phyloP scores from a whole-genome alignment of 2,888 invertebrate species.

The Abrostola tripartita region DNA sequence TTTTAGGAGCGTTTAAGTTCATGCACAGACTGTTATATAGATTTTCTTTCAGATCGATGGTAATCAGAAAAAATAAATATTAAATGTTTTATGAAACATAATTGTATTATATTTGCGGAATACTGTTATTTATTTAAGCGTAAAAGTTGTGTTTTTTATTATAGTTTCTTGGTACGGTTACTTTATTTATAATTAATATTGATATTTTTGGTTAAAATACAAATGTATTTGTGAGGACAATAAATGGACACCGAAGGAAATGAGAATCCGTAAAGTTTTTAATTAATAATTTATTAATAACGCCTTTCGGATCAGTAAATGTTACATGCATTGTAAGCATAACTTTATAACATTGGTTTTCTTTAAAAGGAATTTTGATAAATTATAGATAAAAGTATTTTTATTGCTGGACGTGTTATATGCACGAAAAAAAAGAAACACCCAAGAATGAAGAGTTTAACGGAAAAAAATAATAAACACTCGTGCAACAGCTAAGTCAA shows the following conservation, averaged over 20 bases:
- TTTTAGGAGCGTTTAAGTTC: background rate
- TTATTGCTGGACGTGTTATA: slow-evolving; percentile 12
- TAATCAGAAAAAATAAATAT: slow-evolving; percentile 4
- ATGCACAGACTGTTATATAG: background rate
- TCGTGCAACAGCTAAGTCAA: no score
- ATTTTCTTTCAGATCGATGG: slow-evolving; percentile 4
- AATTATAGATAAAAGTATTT: slow-evolving; percentile 6
- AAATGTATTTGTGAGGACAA: slow-evolving; percentile 2
- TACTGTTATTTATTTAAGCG: background rate
- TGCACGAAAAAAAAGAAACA: slow-evolving; percentile 10
- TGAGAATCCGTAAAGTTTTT: slow-evolving; percentile 7
- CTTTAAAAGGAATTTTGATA: slow-evolving; percentile 9
- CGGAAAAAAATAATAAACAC: no score
- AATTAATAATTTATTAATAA: slow-evolving; percentile 6
- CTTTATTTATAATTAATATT: slow-evolving; percentile 1
- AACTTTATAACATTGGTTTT: slow-evolving; percentile 9
- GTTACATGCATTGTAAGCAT: slow-evolving; percentile 7
- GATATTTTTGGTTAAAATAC: slow-evolving; percentile 9
- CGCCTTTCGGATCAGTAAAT: slow-evolving; percentile 6
- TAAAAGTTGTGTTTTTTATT: slow-evolving; percentile 11
- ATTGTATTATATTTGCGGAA: slow-evolving; percentile 1
- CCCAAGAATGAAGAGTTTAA: no score
- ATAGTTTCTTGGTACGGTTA: slow-evolving; percentile 8
- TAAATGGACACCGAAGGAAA: slow-evolving; percentile 9
- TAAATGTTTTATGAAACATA: slow-evolving; percentile 1